A percentile compares a stretch with the other conserved stretches of the same genome.
Evolutionary conservation across 2,113 vertebrate species (phyloP).

Genomic region (Amphilophus citrinellus): DNA sequence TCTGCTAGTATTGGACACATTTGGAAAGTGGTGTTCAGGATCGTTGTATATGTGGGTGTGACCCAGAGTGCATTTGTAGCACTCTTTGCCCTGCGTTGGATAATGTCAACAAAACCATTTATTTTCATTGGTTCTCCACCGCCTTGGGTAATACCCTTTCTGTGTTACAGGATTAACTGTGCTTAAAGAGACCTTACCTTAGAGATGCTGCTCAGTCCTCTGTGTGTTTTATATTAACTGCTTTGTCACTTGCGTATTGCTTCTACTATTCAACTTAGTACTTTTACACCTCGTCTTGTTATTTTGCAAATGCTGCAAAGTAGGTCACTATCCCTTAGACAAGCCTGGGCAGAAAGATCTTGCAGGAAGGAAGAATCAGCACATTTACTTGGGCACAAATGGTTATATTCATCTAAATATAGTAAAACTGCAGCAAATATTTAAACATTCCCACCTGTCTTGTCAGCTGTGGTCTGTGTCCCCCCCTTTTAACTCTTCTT

Average conservation of each 20-base stretch:
- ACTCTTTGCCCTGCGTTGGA: slow-evolving; percentile 8
- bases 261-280: background rate
- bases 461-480: background rate
- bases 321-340: slow-evolving; percentile 50
- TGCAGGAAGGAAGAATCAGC: slow-evolving; percentile 19
- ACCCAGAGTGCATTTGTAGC: slow-evolving; percentile 18
- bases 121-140: slow-evolving; percentile 18
- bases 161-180: slow-evolving; percentile 25
- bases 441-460: slow-evolving; percentile 21
- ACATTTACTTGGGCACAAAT: slow-evolving; percentile 10
- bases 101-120: slow-evolving; percentile 44
- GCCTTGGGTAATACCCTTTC: slow-evolving; percentile 7
- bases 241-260: background rate
- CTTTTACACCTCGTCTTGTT: slow-evolving; percentile 43
- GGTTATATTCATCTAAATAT: slow-evolving; percentile 4
- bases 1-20: background rate
- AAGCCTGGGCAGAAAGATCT: slow-evolving; percentile 53
- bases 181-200: slow-evolving; percentile 17
- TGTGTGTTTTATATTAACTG: slow-evolving; percentile 17
- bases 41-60: slow-evolving; percentile 25
- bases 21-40: background rate
- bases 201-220: slow-evolving; percentile 4
- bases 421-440: slow-evolving; percentile 26
- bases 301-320: slow-evolving; percentile 41
- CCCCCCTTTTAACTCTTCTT: background rate